Percentiles rank a stretch among this genome's conserved stretches.
These are phyloP conservation scores for Caenorhabditis afra DNA, from an alignment of 2,888 invertebrate species.

Conservation along the genomic window DNA sequence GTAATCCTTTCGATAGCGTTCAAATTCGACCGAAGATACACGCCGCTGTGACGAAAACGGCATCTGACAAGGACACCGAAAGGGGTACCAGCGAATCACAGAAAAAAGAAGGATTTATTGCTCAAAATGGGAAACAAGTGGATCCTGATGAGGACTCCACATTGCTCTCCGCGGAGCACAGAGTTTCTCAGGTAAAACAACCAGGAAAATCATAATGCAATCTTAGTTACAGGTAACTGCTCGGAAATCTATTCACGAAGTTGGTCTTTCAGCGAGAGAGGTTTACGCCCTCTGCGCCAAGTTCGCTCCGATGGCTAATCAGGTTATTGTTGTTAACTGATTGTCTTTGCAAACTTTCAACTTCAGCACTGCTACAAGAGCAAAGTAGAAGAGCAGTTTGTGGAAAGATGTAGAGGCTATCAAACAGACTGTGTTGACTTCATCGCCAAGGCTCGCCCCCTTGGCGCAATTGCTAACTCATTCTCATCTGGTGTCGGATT, in stretches of 20 bases:
- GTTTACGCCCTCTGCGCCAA: slow-evolving; percentile 66
- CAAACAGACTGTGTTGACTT: slow-evolving; percentile 68
- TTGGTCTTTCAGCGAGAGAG: slow-evolving; percentile 63
- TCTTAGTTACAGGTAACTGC: slow-evolving; percentile 42
- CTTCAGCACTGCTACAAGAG: slow-evolving; percentile 70
- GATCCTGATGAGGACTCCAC: slow-evolving; percentile 53
- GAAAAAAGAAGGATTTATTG: slow-evolving; percentile 60
- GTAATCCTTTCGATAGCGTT: slow-evolving; percentile 52
- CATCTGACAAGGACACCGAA: slow-evolving; percentile 20
- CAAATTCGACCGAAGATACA: slow-evolving; percentile 40
- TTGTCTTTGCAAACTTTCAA: slow-evolving; percentile 6
- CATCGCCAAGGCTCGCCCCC: slow-evolving; percentile 61
- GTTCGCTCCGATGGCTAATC: slow-evolving; percentile 69
- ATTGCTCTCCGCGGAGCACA: slow-evolving; percentile 46
- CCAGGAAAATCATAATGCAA: background rate
- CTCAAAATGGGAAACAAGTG: slow-evolving; percentile 57
- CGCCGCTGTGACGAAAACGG: slow-evolving; percentile 38
- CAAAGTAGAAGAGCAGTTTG: slow-evolving; percentile 67
- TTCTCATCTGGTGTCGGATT: slow-evolving; percentile 74
- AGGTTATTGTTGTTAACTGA: slow-evolving; percentile 34
- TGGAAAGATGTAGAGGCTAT: slow-evolving; percentile 73
- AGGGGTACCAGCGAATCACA: background rate
- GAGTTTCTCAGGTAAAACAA: slow-evolving; percentile 38
- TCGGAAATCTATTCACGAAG: slow-evolving; percentile 59
- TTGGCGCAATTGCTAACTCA: slow-evolving; percentile 75